Evolutionary conservation across 2,797 vertebrate genomes (phyloP).

Genomic region (Diceros bicornis): DNA sequence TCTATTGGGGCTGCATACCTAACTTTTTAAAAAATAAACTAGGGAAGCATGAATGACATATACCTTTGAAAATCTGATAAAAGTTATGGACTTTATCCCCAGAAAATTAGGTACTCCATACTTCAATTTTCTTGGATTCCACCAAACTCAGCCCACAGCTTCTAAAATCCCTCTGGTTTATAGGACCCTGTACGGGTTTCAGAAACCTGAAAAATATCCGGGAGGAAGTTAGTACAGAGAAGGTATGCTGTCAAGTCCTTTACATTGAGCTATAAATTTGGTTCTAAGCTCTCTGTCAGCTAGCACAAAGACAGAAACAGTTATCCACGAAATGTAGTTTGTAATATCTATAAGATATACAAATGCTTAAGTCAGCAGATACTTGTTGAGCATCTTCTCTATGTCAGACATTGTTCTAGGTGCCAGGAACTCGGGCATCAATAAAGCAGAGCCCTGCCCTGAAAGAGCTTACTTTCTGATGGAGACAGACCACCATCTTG

Average conservation of each 20-base stretch:
- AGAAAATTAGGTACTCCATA: not conserved
- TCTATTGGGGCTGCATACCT: not conserved
- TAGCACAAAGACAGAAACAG: not conserved
- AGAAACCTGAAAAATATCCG: not conserved
- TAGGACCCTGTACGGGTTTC: not conserved
- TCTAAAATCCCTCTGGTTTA: constrained; percentile 24
- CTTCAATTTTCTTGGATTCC: not conserved
- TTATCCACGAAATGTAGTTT: not conserved
- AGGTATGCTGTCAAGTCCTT: not conserved
- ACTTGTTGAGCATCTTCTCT: not conserved
- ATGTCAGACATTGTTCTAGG: not conserved
- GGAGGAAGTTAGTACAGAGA: not conserved
- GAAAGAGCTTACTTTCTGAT: constrained; percentile 23
- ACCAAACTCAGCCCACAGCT: not conserved
- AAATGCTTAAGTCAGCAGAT: not conserved
- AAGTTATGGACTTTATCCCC: not conserved
- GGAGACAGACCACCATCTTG: not conserved
- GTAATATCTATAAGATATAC: not conserved
- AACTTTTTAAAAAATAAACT: constrained; percentile 21
- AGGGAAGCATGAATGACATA: not conserved
- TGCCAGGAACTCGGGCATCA: constrained; percentile 22
- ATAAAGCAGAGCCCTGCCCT: not conserved
- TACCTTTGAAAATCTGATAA: constrained; percentile 41
- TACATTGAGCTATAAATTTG: not conserved
- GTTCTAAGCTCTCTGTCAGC: not conserved